A percentile compares a stretch with the other conserved stretches of the same genome.
These are phyloP conservation scores for Episyrphus balteatus DNA, from an alignment of 1,140 invertebrate species.

Conservation along the genomic window DNA sequence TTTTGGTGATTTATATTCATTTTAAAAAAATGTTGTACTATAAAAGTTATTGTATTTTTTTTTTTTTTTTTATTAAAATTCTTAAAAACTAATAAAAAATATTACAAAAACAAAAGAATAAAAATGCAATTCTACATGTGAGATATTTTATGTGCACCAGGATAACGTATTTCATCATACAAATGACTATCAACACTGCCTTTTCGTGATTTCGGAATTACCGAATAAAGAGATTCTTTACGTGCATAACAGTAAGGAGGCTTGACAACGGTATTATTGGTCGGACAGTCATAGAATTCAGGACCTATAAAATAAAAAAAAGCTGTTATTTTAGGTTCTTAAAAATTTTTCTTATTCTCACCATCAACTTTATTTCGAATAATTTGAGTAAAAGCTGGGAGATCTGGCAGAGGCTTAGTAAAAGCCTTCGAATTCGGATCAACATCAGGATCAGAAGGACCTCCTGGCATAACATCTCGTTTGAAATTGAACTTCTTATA, in stretches of 20 bases:
- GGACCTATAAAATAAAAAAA: slow-evolving; percentile 10
- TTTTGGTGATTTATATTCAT: too few relatives aligned
- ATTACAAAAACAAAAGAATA: too few relatives aligned
- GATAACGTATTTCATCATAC: slow-evolving; percentile 32
- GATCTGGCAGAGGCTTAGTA: slow-evolving; percentile 23
- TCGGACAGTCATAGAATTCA: slow-evolving; percentile 32
- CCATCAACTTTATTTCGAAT: slow-evolving; percentile 23
- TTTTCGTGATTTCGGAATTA: slow-evolving; percentile 30
- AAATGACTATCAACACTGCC: slow-evolving; percentile 30
- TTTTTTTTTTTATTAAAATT: too few relatives aligned
- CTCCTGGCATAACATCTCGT: too few relatives aligned
- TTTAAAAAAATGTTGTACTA: too few relatives aligned
- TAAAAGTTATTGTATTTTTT: too few relatives aligned
- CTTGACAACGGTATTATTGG: slow-evolving; percentile 27
- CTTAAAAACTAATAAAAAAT: too few relatives aligned
- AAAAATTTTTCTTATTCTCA: too few relatives aligned
- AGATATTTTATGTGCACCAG: neutral
- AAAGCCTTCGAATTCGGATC: slow-evolving; percentile 8
- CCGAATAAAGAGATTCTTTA: slow-evolving; percentile 31
- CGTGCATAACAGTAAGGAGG: slow-evolving; percentile 28
- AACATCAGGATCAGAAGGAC: neutral
- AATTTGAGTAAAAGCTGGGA: slow-evolving; percentile 15
- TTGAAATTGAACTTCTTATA: slow-evolving; percentile 5
- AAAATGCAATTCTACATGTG: too few relatives aligned
- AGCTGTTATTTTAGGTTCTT: slow-evolving; percentile 14